Base-by-base conservation (phyloP, 1,140 invertebrate species). In the Drosophila arawakana region DNA sequence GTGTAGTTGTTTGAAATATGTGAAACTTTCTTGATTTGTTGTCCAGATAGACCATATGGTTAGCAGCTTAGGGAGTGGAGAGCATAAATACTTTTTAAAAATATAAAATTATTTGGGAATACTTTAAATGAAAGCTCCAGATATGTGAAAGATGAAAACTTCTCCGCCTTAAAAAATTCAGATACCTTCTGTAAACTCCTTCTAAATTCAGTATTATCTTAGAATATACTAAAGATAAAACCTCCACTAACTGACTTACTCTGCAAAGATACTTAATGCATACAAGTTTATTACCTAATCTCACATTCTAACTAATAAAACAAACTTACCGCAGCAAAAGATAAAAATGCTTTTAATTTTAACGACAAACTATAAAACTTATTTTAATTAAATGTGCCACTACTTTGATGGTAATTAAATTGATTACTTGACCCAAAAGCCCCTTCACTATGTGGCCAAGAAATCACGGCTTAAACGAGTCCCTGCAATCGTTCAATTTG, bases 401-500 rank as follows among this genome's bases (percentile, higher is more conserved):
- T 54, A 37, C 35, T 54, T 54, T 54, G 50, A n/a, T 13, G 8
- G 0, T 54, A 54, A 54, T 35, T 37, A 34, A 52, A n/a, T 52
- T 52, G 3, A 34, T n/a, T 52, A 54, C 30, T 37, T 25, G 3
- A 7, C 44, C 15, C 7, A 47, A 47, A 47, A 10, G 11, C 44
- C 18, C 2, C 21, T 9, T n/a, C 11, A 50, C 25, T 39, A 7
- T 7, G 2, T 15, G 52, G 34, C 2, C 25, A 35, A 59, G 44
- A 76, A 84, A 83, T 83, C 76, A 80, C 79, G 73, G 34, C 58
- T 30, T 30, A 41, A 59, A 58, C 57, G 66, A 57, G 46, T 44
- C 25, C 3, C 59, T 47, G 25, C 4, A 18, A 49, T 46, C 47
- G 37, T 46, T 43, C 52, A 46, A 13, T 59, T 43, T 62, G 39